Base-by-base conservation (phyloP, 1,140 invertebrate genomes). In the Archegozetes longisetosus region DNA sequence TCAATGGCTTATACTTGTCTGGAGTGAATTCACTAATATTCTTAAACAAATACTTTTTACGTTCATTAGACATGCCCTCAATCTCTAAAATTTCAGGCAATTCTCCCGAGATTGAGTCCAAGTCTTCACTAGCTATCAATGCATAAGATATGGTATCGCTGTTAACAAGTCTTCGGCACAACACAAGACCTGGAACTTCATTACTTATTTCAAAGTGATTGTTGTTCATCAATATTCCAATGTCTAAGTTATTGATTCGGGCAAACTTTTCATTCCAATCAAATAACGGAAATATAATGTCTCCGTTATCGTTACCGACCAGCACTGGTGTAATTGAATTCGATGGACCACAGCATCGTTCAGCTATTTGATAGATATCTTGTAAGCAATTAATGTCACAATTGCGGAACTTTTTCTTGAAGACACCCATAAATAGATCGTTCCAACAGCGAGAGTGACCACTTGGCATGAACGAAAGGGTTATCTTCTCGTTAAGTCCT, bases 371-470 rank as follows among this genome's bases (percentile, higher is more conserved):
- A 12, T 51, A 20, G 9, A 58, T 2, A 3, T 58, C 47, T 4
- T 24, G 1, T 23, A 58, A 24, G 13, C 25, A 28, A 53, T 50
- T 52, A 2, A 58, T 6, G 4, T 14, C 12, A 40, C 57, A 58
- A 29, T 23, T 58, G 3, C 57, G 57, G 50, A 58, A 27, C 25
- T 53, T 50, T 51, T 58, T 58, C 46, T 40, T 51, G 14, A 58
- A 58, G 1, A 40, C 48, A 20, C 47, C 57, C 57, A 58, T 58
- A 25, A 58, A 50, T 23, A 58, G 20, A 25, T 58, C 57, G 26
- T 58, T 58, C 57, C 57, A 58, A 29, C 25, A 51, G 13, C 27
- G 47, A 17, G 28, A 22, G 50, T 58, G 57, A 46, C 57, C 57
- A 1, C 6, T 23, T 23, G 57, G 57, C 4, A 58, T 14, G 22